These are phyloP conservation scores for Thrips palmi DNA, from an alignment of 1,140 invertebrate genomes.

Conservation along the genomic window DNA sequence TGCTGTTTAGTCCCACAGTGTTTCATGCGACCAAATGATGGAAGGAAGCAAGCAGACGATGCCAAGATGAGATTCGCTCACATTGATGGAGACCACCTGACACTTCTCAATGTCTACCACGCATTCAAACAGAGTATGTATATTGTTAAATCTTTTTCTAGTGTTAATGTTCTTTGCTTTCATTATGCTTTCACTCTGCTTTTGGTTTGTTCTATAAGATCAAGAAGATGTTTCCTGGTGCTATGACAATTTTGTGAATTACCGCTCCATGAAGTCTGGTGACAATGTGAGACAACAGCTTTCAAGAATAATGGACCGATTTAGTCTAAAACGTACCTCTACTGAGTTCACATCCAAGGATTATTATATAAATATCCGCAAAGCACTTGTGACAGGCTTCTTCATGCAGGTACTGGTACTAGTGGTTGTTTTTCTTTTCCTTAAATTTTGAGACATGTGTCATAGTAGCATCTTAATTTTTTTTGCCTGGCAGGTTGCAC, in stretches of 20 bases:
- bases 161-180: not conserved
- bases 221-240: conserved; percentile 94
- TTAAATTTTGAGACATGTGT: conserved; percentile 3
- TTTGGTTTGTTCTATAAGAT: conserved; percentile 22
- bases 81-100: conserved; percentile 97
- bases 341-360: conserved; percentile 98
- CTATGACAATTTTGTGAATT: conserved; percentile 99
- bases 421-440: not conserved
- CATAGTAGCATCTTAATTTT: conserved; percentile 4
- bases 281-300: conserved; percentile 72
- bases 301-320: conserved; percentile 78
- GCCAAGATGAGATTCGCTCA: conserved; percentile 99
- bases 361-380: conserved; percentile 97
- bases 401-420: conserved; percentile 83
- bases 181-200: not conserved
- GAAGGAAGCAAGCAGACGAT: conserved; percentile 97
- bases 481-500: conserved; percentile 51
- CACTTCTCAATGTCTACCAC: conserved; percentile 89
- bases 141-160: conserved; percentile 16
- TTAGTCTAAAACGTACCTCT: conserved; percentile 79
- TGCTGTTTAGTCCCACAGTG: conserved; percentile 85
- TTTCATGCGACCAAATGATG: conserved; percentile 96
- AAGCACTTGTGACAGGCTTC: conserved; percentile 93
- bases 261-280: conserved; percentile 86
- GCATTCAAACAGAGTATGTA: conserved; percentile 98